Percentiles rank a stretch among this genome's conserved stretches.
These are phyloP conservation scores for Ecdyonurus torrentis DNA, from an alignment of 2,888 invertebrate species.

Conservation along the genomic window DNA sequence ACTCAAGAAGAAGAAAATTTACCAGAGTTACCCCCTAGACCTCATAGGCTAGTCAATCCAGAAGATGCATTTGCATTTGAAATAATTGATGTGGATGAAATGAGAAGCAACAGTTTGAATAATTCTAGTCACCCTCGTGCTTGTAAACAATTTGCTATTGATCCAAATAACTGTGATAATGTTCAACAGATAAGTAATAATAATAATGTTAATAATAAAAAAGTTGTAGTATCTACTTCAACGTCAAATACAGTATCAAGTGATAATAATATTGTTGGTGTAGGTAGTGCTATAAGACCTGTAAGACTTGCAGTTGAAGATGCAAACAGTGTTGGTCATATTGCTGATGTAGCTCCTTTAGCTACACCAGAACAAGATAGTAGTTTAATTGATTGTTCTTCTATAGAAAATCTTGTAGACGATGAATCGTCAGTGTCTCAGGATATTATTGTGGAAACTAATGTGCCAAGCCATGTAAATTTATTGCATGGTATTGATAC, in stretches of 20 bases:
- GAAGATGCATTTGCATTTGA: conserved; percentile 74
- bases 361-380: conserved; percentile 45
- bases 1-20: conserved; percentile 8
- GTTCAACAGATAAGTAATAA: background rate
- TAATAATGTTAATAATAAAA: background rate
- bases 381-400: conserved; percentile 35
- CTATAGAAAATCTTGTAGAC: conserved; percentile 33
- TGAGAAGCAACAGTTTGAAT: conserved; percentile 14
- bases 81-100: conserved; percentile 67
- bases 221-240: background rate
- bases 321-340: background rate
- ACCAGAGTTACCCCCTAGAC: conserved; percentile 19
- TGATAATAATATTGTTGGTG: too few relatives aligned
- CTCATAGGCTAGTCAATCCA: conserved; percentile 26
- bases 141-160: conserved; percentile 1
- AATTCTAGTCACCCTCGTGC: background rate
- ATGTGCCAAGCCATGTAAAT: background rate
- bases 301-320: background rate
- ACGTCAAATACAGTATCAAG: background rate
- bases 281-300: background rate
- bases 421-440: conserved; percentile 29
- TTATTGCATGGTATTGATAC: background rate
- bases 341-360: conserved; percentile 29
- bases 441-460: background rate
- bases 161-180: conserved; percentile 6